A percentile compares a stretch with the other conserved stretches of the same genome.
Conservation (phyloP, 2,113 vertebrate genomes). For the Danionella cerebrum region DNA sequence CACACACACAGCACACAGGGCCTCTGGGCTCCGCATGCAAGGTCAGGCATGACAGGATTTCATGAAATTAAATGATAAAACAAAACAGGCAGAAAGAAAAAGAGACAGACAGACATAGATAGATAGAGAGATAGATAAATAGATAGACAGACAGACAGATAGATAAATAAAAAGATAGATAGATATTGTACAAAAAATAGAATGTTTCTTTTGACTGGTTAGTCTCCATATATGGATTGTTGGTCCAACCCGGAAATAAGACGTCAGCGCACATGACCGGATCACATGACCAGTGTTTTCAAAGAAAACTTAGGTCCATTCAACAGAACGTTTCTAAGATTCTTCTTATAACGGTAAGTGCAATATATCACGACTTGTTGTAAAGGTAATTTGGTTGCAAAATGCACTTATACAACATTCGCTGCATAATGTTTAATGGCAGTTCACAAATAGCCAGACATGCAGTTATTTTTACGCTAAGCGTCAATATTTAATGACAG, state of each 20-base stretch:
- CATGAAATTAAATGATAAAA: too few relatives aligned
- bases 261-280: slow-evolving; percentile 35
- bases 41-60: slow-evolving; percentile 38
- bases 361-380: background rate
- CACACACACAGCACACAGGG: slow-evolving; percentile 33
- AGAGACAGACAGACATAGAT: background rate
- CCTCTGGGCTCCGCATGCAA: slow-evolving; percentile 38
- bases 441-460: background rate
- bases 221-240: slow-evolving; percentile 19
- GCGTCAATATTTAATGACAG: too few relatives aligned
- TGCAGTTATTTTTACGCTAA: background rate
- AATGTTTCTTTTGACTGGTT: background rate
- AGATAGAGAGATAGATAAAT: background rate
- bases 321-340: background rate
- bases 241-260: slow-evolving; percentile 27
- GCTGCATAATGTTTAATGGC: background rate
- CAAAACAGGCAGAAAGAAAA: background rate
- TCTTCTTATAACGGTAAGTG: slow-evolving; percentile 20
- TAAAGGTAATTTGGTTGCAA: background rate
- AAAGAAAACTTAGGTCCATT: slow-evolving; percentile 21
- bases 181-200: background rate
- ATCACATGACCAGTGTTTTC: slow-evolving; percentile 39
- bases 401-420: background rate
- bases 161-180: background rate
- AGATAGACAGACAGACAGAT: background rate